Percentiles rank a stretch among this genome's conserved stretches.
phyloP scores from a whole-genome alignment of 2,113 vertebrate species.

The Amphiprion ocellaris region DNA sequence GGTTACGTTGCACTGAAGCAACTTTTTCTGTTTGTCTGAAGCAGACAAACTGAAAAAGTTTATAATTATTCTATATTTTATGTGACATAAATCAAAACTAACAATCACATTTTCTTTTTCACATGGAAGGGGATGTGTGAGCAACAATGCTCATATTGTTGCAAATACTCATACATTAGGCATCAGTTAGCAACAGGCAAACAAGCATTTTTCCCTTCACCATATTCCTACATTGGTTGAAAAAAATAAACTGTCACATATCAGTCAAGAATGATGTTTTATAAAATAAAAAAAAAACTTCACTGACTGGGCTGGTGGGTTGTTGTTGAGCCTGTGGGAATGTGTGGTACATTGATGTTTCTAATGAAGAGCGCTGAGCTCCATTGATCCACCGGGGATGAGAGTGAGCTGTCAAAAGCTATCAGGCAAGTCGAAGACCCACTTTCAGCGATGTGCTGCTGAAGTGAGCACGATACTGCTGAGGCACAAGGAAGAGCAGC shows the following conservation, averaged over 20 bases:
- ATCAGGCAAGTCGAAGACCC: slow-evolving; percentile 79
- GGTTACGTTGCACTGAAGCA: background rate
- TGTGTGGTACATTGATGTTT: slow-evolving; percentile 78
- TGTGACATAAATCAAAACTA: too few species aligned
- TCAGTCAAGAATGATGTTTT: slow-evolving; percentile 38
- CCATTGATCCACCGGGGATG: slow-evolving; percentile 79
- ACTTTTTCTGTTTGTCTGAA: slow-evolving; percentile 8
- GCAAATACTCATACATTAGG: background rate
- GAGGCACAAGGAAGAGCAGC: slow-evolving; percentile 58
- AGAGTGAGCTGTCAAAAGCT: slow-evolving; percentile 82
- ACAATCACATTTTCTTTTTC: too few species aligned
- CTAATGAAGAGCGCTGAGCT: slow-evolving; percentile 79
- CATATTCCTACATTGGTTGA: background rate
- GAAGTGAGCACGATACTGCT: slow-evolving; percentile 55
- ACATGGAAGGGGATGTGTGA: background rate
- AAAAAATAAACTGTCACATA: slow-evolving; percentile 33
- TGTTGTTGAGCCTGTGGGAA: slow-evolving; percentile 74
- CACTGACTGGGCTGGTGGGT: slow-evolving; percentile 48
- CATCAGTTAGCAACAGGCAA: background rate
- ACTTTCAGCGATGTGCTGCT: slow-evolving; percentile 66
- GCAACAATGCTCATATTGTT: background rate
- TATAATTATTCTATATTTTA: too few species aligned
- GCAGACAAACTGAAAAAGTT: slow-evolving; percentile 15
- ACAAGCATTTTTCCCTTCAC: background rate
- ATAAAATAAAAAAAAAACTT: slow-evolving; percentile 48